Conservation (phyloP, 2,113 vertebrate genomes). For the Mormoops blainvillei region DNA sequence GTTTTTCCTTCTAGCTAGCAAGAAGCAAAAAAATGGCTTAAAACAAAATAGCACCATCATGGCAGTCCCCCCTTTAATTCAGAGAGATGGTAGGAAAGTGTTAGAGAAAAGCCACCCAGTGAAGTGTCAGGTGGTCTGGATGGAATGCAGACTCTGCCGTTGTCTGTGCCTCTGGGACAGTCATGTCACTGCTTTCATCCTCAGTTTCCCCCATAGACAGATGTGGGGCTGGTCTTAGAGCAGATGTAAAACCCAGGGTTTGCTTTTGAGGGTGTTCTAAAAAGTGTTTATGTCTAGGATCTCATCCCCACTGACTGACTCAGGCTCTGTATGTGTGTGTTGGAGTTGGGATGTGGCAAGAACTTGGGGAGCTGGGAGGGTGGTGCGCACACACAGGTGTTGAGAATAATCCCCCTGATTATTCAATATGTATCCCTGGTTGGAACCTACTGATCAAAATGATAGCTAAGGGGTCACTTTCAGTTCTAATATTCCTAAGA, state of each 20-base stretch:
- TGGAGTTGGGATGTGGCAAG: background rate
- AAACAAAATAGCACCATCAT: background rate
- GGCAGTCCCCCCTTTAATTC: background rate
- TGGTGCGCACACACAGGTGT: background rate
- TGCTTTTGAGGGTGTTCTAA: background rate
- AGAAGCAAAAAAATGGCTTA: background rate
- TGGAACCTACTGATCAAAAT: background rate
- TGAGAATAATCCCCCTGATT: background rate
- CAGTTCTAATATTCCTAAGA: background rate
- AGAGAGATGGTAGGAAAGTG: background rate
- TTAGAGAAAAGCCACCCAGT: background rate
- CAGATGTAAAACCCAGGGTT: background rate
- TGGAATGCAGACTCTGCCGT: background rate
- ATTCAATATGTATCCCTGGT: background rate
- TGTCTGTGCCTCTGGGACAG: background rate
- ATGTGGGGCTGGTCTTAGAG: background rate
- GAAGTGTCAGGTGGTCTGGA: background rate
- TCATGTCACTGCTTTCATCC: background rate
- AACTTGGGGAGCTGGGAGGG: background rate
- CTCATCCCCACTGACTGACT: background rate
- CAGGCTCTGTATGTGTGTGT: background rate
- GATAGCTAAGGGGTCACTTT: background rate
- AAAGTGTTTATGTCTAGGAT: background rate
- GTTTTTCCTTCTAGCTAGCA: background rate
- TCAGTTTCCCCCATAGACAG: background rate